Evolutionary conservation across 2,888 invertebrate genomes (phyloP).

Genomic region (Aphodius granarius): DNA sequence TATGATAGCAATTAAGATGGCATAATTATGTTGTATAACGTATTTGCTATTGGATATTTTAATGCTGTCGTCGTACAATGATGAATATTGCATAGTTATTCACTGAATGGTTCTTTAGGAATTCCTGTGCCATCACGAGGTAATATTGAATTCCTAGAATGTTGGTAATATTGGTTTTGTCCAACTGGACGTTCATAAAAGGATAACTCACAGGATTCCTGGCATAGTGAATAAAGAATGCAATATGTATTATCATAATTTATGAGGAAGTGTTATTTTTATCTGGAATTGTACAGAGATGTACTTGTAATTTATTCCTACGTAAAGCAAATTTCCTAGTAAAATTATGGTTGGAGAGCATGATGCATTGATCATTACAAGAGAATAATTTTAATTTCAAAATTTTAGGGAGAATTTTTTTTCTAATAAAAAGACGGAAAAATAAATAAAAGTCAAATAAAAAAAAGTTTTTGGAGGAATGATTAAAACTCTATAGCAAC

Average conservation of each 20-base stretch:
- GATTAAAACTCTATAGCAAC: no score
- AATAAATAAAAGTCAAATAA: constrained; percentile 29
- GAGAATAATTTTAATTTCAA: neutral
- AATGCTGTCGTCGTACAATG: neutral
- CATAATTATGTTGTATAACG: neutral
- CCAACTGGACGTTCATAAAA: neutral
- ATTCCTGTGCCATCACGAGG: neutral
- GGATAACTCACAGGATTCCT: neutral
- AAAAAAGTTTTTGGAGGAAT: no score
- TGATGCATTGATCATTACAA: no score
- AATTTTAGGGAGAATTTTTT: neutral
- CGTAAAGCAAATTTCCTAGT: no score
- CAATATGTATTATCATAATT: neutral
- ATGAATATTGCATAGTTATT: neutral
- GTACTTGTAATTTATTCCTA: no score
- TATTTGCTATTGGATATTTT: neutral
- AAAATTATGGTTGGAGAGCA: no score
- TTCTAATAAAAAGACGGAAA: constrained; percentile 34
- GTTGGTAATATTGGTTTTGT: neutral
- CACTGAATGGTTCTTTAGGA: neutral
- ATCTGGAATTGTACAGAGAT: no score
- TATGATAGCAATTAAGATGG: neutral
- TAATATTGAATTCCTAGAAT: neutral
- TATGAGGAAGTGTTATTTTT: no score
- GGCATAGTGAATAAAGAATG: neutral